Evolutionary conservation across 2,888 invertebrate species (phyloP).

Genomic region (Dioctria linearis): DNA sequence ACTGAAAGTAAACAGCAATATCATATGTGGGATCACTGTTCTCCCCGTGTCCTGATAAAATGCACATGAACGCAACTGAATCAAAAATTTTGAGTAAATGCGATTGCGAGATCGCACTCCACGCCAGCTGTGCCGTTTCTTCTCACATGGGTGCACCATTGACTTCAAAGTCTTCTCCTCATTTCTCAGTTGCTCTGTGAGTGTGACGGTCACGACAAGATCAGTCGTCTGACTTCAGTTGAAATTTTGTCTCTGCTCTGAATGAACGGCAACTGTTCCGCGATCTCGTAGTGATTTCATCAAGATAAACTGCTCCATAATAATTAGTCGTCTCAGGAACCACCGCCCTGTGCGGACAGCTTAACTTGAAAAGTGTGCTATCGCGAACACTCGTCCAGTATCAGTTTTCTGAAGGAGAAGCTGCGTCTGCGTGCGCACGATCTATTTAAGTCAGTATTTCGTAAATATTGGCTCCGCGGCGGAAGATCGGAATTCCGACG

Average conservation of each 20-base stretch:
- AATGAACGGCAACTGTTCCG: constrained; percentile 25
- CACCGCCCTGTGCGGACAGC: not conserved
- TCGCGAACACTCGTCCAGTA: constrained; percentile 24
- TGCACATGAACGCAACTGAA: constrained; percentile 19
- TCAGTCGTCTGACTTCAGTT: constrained; percentile 42
- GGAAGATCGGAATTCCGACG: constrained; percentile 14
- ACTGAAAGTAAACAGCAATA: not conserved
- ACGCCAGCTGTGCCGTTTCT: constrained; percentile 41
- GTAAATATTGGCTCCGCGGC: constrained; percentile 12
- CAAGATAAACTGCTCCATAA: not conserved
- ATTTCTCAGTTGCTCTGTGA: constrained; percentile 34
- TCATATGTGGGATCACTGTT: constrained; percentile 8
- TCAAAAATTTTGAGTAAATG: constrained; percentile 39
- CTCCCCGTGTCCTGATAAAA: not conserved
- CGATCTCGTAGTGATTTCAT: constrained; percentile 8
- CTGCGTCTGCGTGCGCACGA: constrained; percentile 18
- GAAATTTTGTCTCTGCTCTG: constrained; percentile 7
- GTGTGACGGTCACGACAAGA: constrained; percentile 27
- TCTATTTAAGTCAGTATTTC: constrained; percentile 27
- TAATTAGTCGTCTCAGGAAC: not conserved
- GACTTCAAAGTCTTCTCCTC: constrained; percentile 13
- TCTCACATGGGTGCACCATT: constrained; percentile 13
- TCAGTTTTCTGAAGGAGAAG: constrained; percentile 2
- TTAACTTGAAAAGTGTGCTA: constrained; percentile 17
- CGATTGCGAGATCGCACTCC: constrained; percentile 16